phyloP scores from a whole-genome alignment of 2,888 invertebrate species.

The Macropis europaea region DNA sequence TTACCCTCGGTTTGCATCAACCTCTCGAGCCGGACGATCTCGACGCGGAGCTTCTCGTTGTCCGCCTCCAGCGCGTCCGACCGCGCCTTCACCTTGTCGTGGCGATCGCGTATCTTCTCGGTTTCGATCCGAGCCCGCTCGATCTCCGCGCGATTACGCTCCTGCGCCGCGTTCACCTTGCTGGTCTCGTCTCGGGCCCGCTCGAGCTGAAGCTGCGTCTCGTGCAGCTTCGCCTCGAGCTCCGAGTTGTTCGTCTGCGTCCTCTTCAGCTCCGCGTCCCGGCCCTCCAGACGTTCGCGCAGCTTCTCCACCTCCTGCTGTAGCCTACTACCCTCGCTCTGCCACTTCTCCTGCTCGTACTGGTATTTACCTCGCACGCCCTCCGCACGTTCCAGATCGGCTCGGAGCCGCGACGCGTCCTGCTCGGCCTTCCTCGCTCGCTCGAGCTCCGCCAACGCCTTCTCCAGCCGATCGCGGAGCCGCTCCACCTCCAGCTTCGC shows the following conservation, averaged over 20 bases:
- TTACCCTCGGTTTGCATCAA: slow-evolving; percentile 81
- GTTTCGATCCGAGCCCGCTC: slow-evolving; percentile 93
- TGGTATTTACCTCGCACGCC: slow-evolving; percentile 90
- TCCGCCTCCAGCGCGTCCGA: slow-evolving; percentile 87
- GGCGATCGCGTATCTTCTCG: slow-evolving; percentile 92
- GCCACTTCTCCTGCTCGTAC: slow-evolving; percentile 86
- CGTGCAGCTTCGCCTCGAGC: slow-evolving; percentile 88
- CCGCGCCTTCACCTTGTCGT: slow-evolving; percentile 90
- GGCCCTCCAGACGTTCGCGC: slow-evolving; percentile 88
- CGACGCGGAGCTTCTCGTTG: slow-evolving; percentile 88
- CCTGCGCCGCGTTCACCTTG: slow-evolving; percentile 88
- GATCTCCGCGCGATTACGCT: slow-evolving; percentile 89
- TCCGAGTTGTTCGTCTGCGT: slow-evolving; percentile 84
- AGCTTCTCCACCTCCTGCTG: slow-evolving; percentile 85
- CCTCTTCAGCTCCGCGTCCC: slow-evolving; percentile 88
- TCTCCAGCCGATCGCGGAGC: slow-evolving; percentile 89
- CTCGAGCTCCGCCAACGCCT: slow-evolving; percentile 89
- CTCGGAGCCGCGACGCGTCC: slow-evolving; percentile 84
- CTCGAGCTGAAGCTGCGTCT: slow-evolving; percentile 90
- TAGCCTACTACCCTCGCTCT: slow-evolving; percentile 81
- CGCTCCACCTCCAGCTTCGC: slow-evolving; percentile 91
- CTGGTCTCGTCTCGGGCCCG: slow-evolving; percentile 89
- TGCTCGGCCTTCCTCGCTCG: slow-evolving; percentile 87
- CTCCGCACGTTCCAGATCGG: slow-evolving; percentile 88
- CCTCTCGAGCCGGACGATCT: slow-evolving; percentile 84